Evolutionary conservation across 2,113 vertebrate species (phyloP), one percentile per base, ranked within the genome.

Genomic region (Chaenocephalus aceratus): DNA sequence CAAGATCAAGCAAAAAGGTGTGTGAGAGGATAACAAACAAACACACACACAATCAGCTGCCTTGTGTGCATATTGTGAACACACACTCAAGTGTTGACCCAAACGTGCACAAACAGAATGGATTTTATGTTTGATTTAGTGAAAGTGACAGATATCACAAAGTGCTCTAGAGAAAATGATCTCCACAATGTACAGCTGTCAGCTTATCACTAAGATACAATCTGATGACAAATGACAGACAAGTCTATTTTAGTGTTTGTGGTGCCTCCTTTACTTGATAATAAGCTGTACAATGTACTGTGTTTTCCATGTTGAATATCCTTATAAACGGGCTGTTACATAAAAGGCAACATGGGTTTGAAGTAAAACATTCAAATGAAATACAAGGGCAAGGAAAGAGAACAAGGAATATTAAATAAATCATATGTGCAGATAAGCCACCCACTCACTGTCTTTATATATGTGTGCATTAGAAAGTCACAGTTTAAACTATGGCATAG

Each of bases 391-490:
- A 18, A 36, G n/a, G 5, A 56, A 45, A 59, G 14, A 68, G 10
- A 52, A 6, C n/a, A 16, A 64, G 67, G 72, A 59, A 80, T 30
- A 30, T 30, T 30, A 30, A 30, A 30, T 30, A 4, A 30, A 4
- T 30, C 30, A 30, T 4, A 30, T 30, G 3, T 30, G 30, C 30
- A 30, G 80, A 88, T 67, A 83, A 71, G 77, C 62, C 79, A 51
- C 34, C 46, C 59, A 65, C 72, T 58, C 82, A 58, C 57, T 79
- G 68, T 74, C 45, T 63, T 79, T 44, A 75, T 84, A 49, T 86
- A 57, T 52, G 72, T 26, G 56, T 63, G 68, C 62, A 68, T 81
- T 75, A 68, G 53, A 84, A 84, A 76, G 69, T 84, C 74, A 63
- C 26, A 21, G 46, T 73, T 82, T 77, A 58, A 66, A 81, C 58